These are phyloP conservation scores for Malthinus seriepunctatus DNA, from an alignment of 2,888 invertebrate species.

Conservation along the genomic window DNA sequence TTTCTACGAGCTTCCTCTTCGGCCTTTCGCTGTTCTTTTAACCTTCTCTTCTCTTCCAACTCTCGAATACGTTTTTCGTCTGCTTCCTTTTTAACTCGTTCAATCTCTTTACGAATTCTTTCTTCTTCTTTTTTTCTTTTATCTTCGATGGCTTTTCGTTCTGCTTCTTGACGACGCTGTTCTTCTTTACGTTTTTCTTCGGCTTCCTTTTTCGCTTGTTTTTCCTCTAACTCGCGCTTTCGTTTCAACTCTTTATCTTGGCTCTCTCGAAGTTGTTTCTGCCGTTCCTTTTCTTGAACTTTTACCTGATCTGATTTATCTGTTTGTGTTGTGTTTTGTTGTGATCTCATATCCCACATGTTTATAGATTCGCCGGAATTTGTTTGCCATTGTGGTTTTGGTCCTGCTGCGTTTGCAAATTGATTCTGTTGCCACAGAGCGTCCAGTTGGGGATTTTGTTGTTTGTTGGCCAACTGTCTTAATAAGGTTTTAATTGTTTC, in stretches of 20 bases:
- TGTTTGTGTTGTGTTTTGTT: slow-evolving; percentile 23
- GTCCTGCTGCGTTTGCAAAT: slow-evolving; percentile 34
- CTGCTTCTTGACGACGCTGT: slow-evolving; percentile 57
- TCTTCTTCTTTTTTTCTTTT: slow-evolving; percentile 60
- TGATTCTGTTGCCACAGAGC: slow-evolving; percentile 51
- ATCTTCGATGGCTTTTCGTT: slow-evolving; percentile 58
- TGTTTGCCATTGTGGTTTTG: slow-evolving; percentile 34
- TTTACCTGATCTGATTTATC: slow-evolving; percentile 19
- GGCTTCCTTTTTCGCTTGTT: slow-evolving; percentile 56
- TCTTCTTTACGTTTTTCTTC: slow-evolving; percentile 58
- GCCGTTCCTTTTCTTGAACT: slow-evolving; percentile 36
- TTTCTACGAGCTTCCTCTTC: slow-evolving; percentile 56
- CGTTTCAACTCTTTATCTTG: slow-evolving; percentile 57
- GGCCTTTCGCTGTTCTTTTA: slow-evolving; percentile 53
- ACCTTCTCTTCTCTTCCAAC: slow-evolving; percentile 58
- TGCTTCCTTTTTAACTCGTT: slow-evolving; percentile 56
- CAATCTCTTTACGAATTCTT: slow-evolving; percentile 57
- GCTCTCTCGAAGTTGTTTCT: slow-evolving; percentile 45
- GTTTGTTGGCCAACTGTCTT: slow-evolving; percentile 54
- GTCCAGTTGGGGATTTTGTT: slow-evolving; percentile 37
- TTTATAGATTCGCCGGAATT: slow-evolving; percentile 42
- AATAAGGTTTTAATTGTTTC: slow-evolving; percentile 59
- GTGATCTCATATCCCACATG: slow-evolving; percentile 49
- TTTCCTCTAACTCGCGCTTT: slow-evolving; percentile 55
- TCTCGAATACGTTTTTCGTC: slow-evolving; percentile 57